Conservation (phyloP, 2,113 vertebrate genomes). For the Pseudorectes ferrugineus region DNA sequence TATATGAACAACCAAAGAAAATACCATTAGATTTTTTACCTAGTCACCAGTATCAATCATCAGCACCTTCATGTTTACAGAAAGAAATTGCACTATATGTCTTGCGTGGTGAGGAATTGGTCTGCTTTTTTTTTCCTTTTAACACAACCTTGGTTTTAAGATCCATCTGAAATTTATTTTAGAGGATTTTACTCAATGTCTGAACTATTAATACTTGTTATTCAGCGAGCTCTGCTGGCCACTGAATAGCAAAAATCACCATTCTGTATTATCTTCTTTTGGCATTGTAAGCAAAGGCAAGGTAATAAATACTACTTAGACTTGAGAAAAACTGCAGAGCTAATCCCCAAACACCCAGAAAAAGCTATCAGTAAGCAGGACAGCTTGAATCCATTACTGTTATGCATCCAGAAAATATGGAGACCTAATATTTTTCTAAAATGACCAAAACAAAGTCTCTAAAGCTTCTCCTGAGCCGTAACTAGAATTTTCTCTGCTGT, state of each 20-base stretch:
- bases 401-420: not conserved
- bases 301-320: not conserved
- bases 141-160: not conserved
- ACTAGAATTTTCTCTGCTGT: not conserved
- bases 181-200: not conserved
- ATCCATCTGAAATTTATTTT: not conserved
- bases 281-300: not conserved
- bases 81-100: not conserved
- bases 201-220: not conserved
- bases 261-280: not conserved
- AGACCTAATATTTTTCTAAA: not conserved
- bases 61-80: not conserved
- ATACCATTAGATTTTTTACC: not conserved
- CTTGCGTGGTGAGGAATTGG: not conserved
- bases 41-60: not conserved
- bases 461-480: not conserved
- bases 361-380: not conserved
- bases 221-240: not conserved
- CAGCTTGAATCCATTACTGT: not conserved
- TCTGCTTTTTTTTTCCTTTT: not conserved
- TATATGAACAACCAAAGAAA: not conserved
- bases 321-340: not conserved
- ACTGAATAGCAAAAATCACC: not conserved
- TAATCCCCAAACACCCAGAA: not conserved
- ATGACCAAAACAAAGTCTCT: not conserved